Evolutionary conservation across 2,113 vertebrate species (phyloP), one percentile per base, ranked within the genome.

Genomic region (Desmodus rotundus): DNA sequence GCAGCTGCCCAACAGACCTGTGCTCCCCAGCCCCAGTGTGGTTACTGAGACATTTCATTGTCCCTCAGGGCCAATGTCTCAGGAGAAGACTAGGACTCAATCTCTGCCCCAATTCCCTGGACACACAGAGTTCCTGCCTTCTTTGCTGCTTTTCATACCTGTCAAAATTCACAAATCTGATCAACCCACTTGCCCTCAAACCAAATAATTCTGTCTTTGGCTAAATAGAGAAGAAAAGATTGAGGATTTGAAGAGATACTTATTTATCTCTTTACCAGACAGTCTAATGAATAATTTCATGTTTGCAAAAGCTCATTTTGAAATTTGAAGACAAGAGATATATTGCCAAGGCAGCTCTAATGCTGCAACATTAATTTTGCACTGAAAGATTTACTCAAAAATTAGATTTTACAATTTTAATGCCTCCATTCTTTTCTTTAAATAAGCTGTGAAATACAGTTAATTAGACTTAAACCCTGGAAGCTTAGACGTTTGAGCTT

Each of bases 251-350:
- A 98, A 98, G 98, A 98, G 98, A 98, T 98, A 98, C 98, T 99
- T 99, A 98, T 99, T 99, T 98, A 98, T 98, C 98, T 98, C 98
- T 98, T 98, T 98, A 98, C 98, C 98, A 98, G 98, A 98, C 97
- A 97, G 98, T 95, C 98, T 99, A 98, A 99, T 98, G 98, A 99
- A 98, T 99, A 98, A 99, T 99, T 98, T 99, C 98, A 98, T 98
- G 98, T 99, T 99, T 99, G 98, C 98, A 98, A 98, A 98, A 98
- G 98, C 98, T 98, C 98, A 98, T 98, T 98, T 98, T 98, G 98
- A 98, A 98, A 98, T 98, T 97, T 97, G 98, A 98, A 98, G 98
- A 98, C 98, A 99, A 98, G 98, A 98, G 98, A 98, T 98, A 98
- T 98, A 98, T 98, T 98, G 98, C 98, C 98, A 98, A 98, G 98